These are phyloP conservation scores for Acleris literana DNA, from an alignment of 2,888 invertebrate species.

Conservation along the genomic window DNA sequence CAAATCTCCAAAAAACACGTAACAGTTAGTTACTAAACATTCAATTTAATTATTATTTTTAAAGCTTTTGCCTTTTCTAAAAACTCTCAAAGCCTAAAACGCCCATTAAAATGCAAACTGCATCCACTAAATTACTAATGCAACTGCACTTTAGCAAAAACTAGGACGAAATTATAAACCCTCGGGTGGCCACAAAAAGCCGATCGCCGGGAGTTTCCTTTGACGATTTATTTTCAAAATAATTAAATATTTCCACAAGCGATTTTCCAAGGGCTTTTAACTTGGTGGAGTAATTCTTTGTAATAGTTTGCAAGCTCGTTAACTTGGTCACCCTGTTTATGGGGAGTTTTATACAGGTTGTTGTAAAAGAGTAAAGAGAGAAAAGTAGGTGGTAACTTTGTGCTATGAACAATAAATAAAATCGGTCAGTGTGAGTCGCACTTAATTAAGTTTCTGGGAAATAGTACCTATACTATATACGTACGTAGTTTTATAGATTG, in stretches of 20 bases:
- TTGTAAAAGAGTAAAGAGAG: neutral
- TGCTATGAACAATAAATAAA: no score
- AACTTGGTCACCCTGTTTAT: constrained; percentile 10
- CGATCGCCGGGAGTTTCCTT: constrained; percentile 44
- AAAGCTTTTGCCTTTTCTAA: neutral
- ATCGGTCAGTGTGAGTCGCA: no score
- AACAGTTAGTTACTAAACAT: no score
- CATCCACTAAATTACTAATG: constrained; percentile 7
- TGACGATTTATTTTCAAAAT: constrained; percentile 50
- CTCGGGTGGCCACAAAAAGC: constrained; percentile 37
- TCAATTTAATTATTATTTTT: no score
- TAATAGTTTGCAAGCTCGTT: constrained; percentile 30
- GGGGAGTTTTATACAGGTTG: neutral
- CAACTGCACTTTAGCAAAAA: constrained; percentile 14
- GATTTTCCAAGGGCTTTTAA: constrained; percentile 52
- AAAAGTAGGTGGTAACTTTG: no score
- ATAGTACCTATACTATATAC: no score
- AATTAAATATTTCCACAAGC: constrained; percentile 72
- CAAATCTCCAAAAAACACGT: no score
- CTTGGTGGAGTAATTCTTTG: constrained; percentile 44
- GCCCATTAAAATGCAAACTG: constrained; percentile 6
- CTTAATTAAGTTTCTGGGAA: no score
- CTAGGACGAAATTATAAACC: constrained; percentile 13
- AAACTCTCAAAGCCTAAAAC: neutral
- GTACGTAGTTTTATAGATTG: no score